A percentile compares a stretch with the other conserved stretches of the same genome.
Evolutionary conservation across 2,113 vertebrate species (phyloP).

Genomic region (Egretta garzetta): DNA sequence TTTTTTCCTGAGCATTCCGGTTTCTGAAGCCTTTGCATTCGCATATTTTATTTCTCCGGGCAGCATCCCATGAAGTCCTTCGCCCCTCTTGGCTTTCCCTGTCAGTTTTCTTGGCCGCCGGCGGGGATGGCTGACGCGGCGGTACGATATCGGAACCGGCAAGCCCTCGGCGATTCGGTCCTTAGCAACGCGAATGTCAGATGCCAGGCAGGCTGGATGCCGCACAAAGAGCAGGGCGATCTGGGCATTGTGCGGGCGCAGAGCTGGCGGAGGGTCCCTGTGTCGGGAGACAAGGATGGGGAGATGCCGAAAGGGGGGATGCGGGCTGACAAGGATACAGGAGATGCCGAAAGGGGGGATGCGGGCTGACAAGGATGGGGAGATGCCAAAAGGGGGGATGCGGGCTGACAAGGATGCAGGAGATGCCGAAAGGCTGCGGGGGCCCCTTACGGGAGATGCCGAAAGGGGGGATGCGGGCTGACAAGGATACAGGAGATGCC

Average conservation of each 20-base stretch:
- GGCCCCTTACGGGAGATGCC: no score
- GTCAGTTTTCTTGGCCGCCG: not conserved
- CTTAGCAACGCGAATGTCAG: constrained; percentile 65
- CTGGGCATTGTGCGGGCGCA: not conserved
- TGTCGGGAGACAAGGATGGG: not conserved
- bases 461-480: no score
- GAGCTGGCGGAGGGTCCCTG: not conserved
- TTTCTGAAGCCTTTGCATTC: not conserved
- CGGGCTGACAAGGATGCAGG: no score
- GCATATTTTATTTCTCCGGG: not conserved
- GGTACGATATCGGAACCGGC: not conserved
- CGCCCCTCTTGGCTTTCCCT: not conserved
- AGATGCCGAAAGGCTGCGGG: no score
- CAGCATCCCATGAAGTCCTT: not conserved
- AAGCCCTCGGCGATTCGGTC: not conserved
- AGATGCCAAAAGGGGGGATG: no score
- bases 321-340: no score
- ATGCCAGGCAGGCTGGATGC: constrained; percentile 47
- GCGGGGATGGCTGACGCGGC: not conserved
- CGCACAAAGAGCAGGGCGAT: constrained; percentile 23
- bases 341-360: no score
- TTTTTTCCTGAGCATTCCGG: accelerated
- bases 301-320: not conserved
- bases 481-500: no score
- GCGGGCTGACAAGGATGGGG: no score